Evolutionary conservation across 2,797 vertebrate genomes (phyloP).

Genomic region (Ptychadena robeensis): DNA sequence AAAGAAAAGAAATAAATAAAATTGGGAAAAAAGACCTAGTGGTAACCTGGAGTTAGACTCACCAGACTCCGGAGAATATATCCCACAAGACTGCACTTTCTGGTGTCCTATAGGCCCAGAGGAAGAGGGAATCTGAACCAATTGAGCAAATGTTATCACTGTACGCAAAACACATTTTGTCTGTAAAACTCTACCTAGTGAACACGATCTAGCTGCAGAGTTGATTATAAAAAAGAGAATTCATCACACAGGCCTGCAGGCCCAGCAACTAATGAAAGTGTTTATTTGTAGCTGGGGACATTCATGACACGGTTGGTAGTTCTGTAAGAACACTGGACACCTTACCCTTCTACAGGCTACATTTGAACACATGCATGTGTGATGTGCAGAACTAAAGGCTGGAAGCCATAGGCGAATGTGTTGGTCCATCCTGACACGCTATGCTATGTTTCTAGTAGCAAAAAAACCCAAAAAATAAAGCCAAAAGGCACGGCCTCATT

Average conservation of each 20-base stretch:
- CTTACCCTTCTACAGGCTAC: constrained; percentile 18
- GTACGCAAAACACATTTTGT: neutral
- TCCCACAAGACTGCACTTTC: neutral
- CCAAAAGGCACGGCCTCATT: constrained; percentile 68
- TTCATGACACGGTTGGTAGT: neutral
- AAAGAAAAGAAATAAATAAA: neutral
- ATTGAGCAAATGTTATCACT: neutral
- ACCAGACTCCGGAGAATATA: neutral
- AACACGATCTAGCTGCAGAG: neutral
- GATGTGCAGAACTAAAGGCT: constrained; percentile 21
- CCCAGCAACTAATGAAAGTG: neutral
- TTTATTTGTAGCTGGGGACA: constrained; percentile 26
- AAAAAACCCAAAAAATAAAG: constrained; percentile 42
- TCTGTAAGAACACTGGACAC: neutral
- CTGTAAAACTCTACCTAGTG: neutral
- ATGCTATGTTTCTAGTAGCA: constrained; percentile 70
- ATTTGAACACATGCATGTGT: constrained; percentile 66
- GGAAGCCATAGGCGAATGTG: constrained; percentile 53
- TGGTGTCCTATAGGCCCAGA: neutral
- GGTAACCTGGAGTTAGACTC: neutral
- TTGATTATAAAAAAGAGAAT: neutral
- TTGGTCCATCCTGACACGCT: constrained; percentile 61
- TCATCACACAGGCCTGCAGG: neutral
- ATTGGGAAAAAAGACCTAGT: neutral
- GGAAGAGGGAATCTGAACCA: neutral